These are phyloP conservation scores for Clistopyga incitator DNA, from an alignment of 2,888 invertebrate genomes.

Conservation along the genomic window DNA sequence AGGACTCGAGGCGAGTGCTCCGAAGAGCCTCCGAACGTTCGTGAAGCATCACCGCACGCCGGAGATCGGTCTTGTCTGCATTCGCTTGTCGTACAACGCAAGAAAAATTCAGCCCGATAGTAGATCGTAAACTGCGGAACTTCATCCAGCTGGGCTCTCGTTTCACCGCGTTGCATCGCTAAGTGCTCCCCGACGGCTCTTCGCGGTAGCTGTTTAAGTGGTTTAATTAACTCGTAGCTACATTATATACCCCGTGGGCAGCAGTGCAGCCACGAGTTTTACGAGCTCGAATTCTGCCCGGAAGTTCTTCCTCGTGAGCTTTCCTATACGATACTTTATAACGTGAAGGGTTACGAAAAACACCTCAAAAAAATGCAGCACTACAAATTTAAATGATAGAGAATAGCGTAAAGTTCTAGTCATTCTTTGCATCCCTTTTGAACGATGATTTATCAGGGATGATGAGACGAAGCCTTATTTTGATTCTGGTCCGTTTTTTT, in stretches of 20 bases:
- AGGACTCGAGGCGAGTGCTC: constrained; percentile 18
- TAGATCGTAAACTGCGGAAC: constrained; percentile 67
- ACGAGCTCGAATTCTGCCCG: constrained; percentile 64
- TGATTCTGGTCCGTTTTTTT: background rate
- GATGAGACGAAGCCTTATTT: constrained; percentile 20
- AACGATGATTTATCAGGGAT: background rate
- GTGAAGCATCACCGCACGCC: constrained; percentile 22
- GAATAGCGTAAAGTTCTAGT: background rate
- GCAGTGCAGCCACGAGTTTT: constrained; percentile 44
- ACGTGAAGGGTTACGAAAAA: constrained; percentile 16
- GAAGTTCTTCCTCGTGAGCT: constrained; percentile 47
- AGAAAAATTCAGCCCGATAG: constrained; percentile 63
- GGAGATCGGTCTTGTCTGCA: background rate
- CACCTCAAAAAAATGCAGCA: constrained; percentile 17
- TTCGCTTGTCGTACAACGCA: constrained; percentile 25
- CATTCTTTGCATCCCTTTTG: background rate
- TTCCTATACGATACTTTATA: constrained; percentile 4
- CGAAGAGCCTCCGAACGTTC: constrained; percentile 7
- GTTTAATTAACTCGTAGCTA: constrained; percentile 71
- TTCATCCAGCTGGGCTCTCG: constrained; percentile 42
- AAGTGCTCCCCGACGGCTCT: constrained; percentile 62
- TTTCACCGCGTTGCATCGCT: constrained; percentile 58
- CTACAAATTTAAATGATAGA: background rate
- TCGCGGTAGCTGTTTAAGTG: constrained; percentile 70
- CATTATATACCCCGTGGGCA: constrained; percentile 54